Conservation (phyloP, 53 echinoderm and acorn worm species). For the Paracentrotus lividus region DNA sequence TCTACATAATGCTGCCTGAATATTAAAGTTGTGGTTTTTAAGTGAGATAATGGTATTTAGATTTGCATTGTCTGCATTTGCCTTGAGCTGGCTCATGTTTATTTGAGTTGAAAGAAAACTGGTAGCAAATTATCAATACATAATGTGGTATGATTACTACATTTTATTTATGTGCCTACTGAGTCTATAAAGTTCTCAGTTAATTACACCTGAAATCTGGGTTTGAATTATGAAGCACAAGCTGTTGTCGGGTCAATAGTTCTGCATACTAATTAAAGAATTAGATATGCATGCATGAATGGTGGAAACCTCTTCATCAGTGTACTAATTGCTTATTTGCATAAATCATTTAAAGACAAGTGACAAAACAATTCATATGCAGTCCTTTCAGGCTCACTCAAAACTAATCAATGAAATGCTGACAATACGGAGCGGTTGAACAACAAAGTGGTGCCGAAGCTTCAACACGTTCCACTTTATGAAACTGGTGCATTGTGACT, state of each 20-base stretch:
- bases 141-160: not conserved
- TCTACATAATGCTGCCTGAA: no score
- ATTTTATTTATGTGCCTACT: not conserved
- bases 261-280: slow-evolving; percentile 53
- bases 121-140: not conserved
- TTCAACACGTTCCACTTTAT: slow-evolving; percentile 31
- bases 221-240: not conserved
- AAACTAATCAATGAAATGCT: slow-evolving; percentile 47
- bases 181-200: not conserved
- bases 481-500: slow-evolving; percentile 22
- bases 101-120: not conserved
- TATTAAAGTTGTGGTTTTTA: no score
- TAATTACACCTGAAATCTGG: not conserved
- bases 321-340: slow-evolving; percentile 65
- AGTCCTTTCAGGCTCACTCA: slow-evolving; percentile 26
- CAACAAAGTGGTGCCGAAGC: slow-evolving; percentile 4
- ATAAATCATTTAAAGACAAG: slow-evolving; percentile 44
- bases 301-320: slow-evolving; percentile 22
- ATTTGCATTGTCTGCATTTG: no score
- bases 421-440: not conserved
- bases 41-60: no score
- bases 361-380: slow-evolving; percentile 16
- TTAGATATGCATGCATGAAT: slow-evolving; percentile 59
- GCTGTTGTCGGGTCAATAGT: slow-evolving; percentile 27
- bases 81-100: no score